Evolutionary conservation across 1,140 invertebrate genomes (phyloP).

Genomic region (Heterodera carotae): DNA sequence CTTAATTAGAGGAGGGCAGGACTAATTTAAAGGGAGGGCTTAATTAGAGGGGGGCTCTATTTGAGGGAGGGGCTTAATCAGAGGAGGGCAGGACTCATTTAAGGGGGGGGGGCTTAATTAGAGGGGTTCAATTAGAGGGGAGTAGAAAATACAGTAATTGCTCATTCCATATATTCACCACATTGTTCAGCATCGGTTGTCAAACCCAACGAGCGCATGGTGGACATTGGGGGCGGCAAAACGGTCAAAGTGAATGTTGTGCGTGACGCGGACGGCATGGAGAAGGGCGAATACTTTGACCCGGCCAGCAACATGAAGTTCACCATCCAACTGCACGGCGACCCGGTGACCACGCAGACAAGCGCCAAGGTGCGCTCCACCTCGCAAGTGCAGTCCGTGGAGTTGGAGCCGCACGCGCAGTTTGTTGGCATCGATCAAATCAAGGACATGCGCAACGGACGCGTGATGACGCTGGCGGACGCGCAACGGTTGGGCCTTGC

Average conservation of each 20-base stretch:
- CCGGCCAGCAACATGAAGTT: slow-evolving; percentile 75
- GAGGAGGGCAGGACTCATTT: too few species aligned
- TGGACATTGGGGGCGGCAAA: slow-evolving; percentile 55
- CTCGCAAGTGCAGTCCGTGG: slow-evolving; percentile 63
- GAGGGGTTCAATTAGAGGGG: not conserved
- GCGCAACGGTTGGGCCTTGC: slow-evolving; percentile 63
- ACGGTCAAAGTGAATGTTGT: slow-evolving; percentile 57
- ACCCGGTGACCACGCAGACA: slow-evolving; percentile 63
- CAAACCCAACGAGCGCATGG: slow-evolving; percentile 70
- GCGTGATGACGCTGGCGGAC: slow-evolving; percentile 60
- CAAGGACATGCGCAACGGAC: slow-evolving; percentile 56
- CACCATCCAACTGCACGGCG: slow-evolving; percentile 70
- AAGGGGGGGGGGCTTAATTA: too few species aligned
- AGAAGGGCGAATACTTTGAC: slow-evolving; percentile 79
- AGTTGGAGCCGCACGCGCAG: slow-evolving; percentile 63
- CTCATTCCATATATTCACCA: slow-evolving; percentile 34
- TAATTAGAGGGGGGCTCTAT: too few species aligned
- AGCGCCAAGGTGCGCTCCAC: slow-evolving; percentile 63
- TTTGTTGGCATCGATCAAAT: slow-evolving; percentile 65
- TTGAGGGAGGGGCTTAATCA: too few species aligned
- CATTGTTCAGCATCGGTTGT: slow-evolving; percentile 28
- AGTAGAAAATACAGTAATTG: slow-evolving; percentile 16
- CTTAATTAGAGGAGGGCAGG: too few species aligned
- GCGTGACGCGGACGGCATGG: slow-evolving; percentile 62
- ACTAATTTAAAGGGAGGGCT: too few species aligned